phyloP scores from a whole-genome alignment of 2,888 invertebrate species.

The Steinernema hermaphroditum region DNA sequence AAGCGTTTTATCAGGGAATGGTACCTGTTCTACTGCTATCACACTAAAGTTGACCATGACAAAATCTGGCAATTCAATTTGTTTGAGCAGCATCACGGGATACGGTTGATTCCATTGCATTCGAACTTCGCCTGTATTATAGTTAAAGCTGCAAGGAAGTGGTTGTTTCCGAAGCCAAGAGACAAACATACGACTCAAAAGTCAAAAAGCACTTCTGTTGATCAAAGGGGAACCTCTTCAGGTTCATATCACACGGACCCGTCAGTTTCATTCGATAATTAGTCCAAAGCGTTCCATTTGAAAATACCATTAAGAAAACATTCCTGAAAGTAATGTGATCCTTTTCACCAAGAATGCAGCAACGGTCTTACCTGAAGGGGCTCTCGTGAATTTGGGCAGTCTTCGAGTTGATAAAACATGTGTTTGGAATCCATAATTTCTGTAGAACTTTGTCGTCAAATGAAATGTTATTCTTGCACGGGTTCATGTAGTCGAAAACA shows the following conservation, averaged over 20 bases:
- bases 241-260: slow-evolving; percentile 66
- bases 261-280: slow-evolving; percentile 66
- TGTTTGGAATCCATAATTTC: slow-evolving; percentile 65
- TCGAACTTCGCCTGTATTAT: slow-evolving; percentile 66
- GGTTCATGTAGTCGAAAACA: slow-evolving; percentile 64
- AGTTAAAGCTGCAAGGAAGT: slow-evolving; percentile 63
- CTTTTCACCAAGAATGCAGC: background rate
- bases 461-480: slow-evolving; percentile 65
- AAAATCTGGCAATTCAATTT: slow-evolving; percentile 65
- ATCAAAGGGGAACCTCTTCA: slow-evolving; percentile 61
- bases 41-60: slow-evolving; percentile 63
- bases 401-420: slow-evolving; percentile 65
- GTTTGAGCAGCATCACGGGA: slow-evolving; percentile 56
- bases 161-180: no score
- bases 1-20: background rate
- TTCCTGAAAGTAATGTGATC: slow-evolving; percentile 49
- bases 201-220: slow-evolving; percentile 65
- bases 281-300: slow-evolving; percentile 65
- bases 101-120: slow-evolving; percentile 66
- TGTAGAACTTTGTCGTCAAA: slow-evolving; percentile 65
- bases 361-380: slow-evolving; percentile 53
- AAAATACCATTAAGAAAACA: slow-evolving; percentile 65
- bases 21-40: slow-evolving; percentile 63
- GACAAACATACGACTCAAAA: slow-evolving; percentile 65
- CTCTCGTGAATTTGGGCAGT: slow-evolving; percentile 65